Evolutionary conservation across 2,797 vertebrate genomes (phyloP), one percentile per base, ranked within the genome.

Genomic region (Gouania willdenowi): DNA sequence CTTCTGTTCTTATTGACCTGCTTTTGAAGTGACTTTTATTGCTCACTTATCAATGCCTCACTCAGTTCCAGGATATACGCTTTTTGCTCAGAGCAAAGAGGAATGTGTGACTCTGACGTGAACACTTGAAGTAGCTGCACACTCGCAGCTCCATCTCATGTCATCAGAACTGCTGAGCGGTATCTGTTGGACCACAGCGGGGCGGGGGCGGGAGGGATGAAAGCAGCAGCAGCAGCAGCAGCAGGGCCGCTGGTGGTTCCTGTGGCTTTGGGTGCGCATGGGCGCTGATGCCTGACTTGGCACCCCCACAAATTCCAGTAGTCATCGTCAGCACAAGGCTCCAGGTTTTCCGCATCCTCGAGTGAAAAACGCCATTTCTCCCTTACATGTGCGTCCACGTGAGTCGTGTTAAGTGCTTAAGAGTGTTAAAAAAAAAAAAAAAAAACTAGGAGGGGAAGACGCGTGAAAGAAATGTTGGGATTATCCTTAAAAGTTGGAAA

Each of bases 251-350:
- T 75, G 73, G 75, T 79, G 84, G 83, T 78, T 85, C 66, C 65
- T 87, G 86, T 34, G 81, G 83, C 74, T 86, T 84, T 79, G 65
- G 81, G 69, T 53, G 76, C 63, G 77, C 66, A 68, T 83, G 77
- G 87, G 81, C 77, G 63, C 71, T 70, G 71, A 59, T 70, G 82
- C 75, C 81, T 71, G 61, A 51, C 40, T 60, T 84, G 83, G 81
- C 77, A 81, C 56, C 51, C 37, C 19, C 71, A 71, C 75, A 81
- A 61, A 85, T 85, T 85, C 83, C 82, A 86, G 61, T 50, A 77
- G 77, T 75, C 85, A 85, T 72, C 80, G 75, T 68, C 72, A 66
- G 46, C 64, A 58, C 69, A 75, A 57, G 72, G 28, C 64, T 47
- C 60, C 60, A 31, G 57, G 65, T 59, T 24, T n/a, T 34, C 58